Evolutionary conservation across 2,113 vertebrate species (phyloP), one percentile per base, ranked within the genome.

Genomic region (Vulpes vulpes): DNA sequence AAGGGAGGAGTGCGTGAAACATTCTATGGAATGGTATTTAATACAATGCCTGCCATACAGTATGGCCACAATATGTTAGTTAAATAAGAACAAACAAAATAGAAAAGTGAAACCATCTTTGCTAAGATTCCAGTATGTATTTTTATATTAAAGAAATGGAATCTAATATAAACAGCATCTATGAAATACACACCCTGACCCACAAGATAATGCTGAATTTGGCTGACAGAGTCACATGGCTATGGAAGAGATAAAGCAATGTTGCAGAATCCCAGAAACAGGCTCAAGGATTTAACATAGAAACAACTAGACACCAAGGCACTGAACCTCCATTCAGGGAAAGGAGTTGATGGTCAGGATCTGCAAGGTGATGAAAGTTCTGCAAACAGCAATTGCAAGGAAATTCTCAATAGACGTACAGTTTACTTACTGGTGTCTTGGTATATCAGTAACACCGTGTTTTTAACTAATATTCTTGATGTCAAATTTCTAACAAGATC

Each of bases 401-500:
- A 62, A 80, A 78, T 57, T 82, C 16, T 86, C 89, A 22, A 22
- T 3, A 92, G 79, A 51, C 55, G 15, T 5, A 11, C 8, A 62
- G n/a, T 74, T 23, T 27, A 67, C 59, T 87, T 67, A 64, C 43
- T 55, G 55, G 35, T 49, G 59, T 93, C 64, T 38, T 81, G 43
- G 9, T 51, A 20, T 55, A 53, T 64, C 91, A 89, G 19, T 85
- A 94, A 69, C 38, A 32, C 35, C 85, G 11, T 62, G 8, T 51
- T 81, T 86, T 94, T 80, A 73, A 73, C 76, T 76, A 90, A 64
- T 94, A 89, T 65, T 92, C 71, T 81, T 89, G 30, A 73, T 69
- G 78, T 64, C 35, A 93, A 9, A 93, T 92, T 86, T 94, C 57
- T 96, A 79, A 91, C 16, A 92, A 92, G n/a, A 84, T 25, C 11